Percentiles rank a stretch among this genome's conserved stretches.
Conservation (phyloP, 2,888 invertebrate species). For the Ophioninae sp. region DNA sequence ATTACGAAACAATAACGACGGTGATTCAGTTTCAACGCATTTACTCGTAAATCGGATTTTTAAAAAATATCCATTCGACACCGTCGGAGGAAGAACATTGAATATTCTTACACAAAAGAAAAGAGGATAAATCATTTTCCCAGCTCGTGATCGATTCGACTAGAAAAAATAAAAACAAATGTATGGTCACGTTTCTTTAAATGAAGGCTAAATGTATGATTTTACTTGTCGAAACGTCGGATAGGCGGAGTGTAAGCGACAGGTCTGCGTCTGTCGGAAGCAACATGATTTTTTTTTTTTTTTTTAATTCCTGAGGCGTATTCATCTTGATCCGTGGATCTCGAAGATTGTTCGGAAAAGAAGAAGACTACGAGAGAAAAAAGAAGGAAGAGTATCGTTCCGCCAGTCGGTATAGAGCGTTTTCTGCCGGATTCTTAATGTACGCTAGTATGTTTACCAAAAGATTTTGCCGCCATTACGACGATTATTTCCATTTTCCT, state of each 20-base stretch:
- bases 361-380: conserved; percentile 8
- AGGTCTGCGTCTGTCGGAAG: conserved; percentile 31
- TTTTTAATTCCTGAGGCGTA: conserved; percentile 32
- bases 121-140: conserved; percentile 6
- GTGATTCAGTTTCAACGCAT: background rate
- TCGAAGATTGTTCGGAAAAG: conserved; percentile 43
- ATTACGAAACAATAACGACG: background rate
- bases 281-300: conserved; percentile 31
- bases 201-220: conserved; percentile 17
- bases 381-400: conserved; percentile 25
- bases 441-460: conserved; percentile 73
- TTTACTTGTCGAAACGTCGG: conserved; percentile 24
- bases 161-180: conserved; percentile 6
- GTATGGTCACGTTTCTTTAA: conserved; percentile 1
- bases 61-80: background rate
- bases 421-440: conserved; percentile 67
- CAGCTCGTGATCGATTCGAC: background rate
- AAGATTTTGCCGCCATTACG: conserved; percentile 49
- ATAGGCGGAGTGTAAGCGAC: conserved; percentile 9
- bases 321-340: conserved; percentile 60
- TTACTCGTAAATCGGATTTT: background rate
- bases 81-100: background rate
- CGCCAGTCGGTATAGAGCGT: conserved; percentile 33
- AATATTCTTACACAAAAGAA: background rate
- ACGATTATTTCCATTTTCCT: conserved; percentile 37